phyloP scores from a whole-genome alignment of 2,888 invertebrate species.

The Plagodis dolabraria region DNA sequence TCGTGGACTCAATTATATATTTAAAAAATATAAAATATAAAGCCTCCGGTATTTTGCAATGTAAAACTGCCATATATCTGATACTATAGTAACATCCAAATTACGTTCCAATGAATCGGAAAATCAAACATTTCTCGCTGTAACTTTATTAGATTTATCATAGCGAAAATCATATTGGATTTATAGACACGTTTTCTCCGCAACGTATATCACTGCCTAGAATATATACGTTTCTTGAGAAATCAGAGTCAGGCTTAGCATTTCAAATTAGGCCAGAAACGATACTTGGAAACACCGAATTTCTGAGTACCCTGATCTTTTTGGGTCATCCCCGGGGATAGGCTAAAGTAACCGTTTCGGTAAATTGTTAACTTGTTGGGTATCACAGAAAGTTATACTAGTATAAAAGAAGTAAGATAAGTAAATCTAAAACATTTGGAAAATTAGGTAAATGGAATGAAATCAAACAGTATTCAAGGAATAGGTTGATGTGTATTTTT shows the following conservation, averaged over 20 bases:
- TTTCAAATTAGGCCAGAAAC: constrained; percentile 21
- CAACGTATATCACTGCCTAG: constrained; percentile 14
- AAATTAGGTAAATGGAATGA: too few relatives aligned
- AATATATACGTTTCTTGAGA: constrained; percentile 17
- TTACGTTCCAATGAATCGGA: too few relatives aligned
- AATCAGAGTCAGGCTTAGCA: constrained; percentile 17
- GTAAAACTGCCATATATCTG: too few relatives aligned
- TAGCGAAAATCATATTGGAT: constrained; percentile 28
- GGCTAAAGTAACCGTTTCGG: constrained; percentile 3
- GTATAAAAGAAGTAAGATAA: too few relatives aligned
- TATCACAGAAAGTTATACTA: neutral
- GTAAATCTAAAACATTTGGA: too few relatives aligned
- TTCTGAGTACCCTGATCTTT: constrained; percentile 5
- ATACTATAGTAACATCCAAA: too few relatives aligned
- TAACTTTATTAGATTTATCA: neutral
- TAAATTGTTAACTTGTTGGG: constrained; percentile 7
- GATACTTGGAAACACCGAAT: constrained; percentile 13
- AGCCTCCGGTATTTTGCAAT: too few relatives aligned
- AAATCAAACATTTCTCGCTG: too few relatives aligned
- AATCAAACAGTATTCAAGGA: too few relatives aligned
- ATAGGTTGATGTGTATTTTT: too few relatives aligned
- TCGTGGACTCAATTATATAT: too few relatives aligned
- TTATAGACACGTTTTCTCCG: constrained; percentile 25
- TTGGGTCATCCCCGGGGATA: constrained; percentile 7
- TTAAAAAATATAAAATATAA: too few relatives aligned